Conservation (phyloP, 2,888 invertebrate species). For the Eupithecia centaureata region DNA sequence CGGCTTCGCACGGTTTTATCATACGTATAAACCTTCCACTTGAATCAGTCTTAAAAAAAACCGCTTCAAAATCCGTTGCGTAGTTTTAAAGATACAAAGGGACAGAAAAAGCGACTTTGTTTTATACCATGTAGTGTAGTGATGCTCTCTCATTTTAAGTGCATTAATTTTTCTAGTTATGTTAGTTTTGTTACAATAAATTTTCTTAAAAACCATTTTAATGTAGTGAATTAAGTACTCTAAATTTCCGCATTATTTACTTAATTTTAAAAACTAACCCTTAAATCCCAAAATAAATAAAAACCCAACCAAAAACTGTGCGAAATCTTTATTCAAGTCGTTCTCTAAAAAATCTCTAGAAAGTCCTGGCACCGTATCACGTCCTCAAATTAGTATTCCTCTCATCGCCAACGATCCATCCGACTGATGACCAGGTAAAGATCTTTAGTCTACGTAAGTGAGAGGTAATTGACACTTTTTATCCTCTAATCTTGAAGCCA, state of each 20-base stretch:
- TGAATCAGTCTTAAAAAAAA: too few relatives aligned
- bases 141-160: too few relatives aligned
- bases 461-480: constrained; percentile 39
- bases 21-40: too few relatives aligned
- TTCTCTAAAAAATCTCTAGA: too few relatives aligned
- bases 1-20: too few relatives aligned
- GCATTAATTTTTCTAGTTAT: too few relatives aligned
- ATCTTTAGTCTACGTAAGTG: constrained; percentile 23
- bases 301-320: background rate
- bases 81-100: too few relatives aligned
- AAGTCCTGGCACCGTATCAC: constrained; percentile 18
- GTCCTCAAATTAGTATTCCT: constrained; percentile 40
- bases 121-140: too few relatives aligned
- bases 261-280: background rate
- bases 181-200: too few relatives aligned
- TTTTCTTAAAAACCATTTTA: background rate
- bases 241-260: background rate
- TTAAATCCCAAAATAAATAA: background rate
- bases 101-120: too few relatives aligned
- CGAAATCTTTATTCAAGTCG: constrained; percentile 8
- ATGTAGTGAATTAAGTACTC: too few relatives aligned
- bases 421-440: constrained; percentile 32
- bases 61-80: too few relatives aligned
- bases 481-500: constrained; percentile 35
- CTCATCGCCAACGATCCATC: constrained; percentile 33